A percentile compares a stretch with the other conserved stretches of the same genome.
These are phyloP conservation scores for Nyctalus aviator DNA, from an alignment of 2,797 vertebrate genomes.

Conservation along the genomic window DNA sequence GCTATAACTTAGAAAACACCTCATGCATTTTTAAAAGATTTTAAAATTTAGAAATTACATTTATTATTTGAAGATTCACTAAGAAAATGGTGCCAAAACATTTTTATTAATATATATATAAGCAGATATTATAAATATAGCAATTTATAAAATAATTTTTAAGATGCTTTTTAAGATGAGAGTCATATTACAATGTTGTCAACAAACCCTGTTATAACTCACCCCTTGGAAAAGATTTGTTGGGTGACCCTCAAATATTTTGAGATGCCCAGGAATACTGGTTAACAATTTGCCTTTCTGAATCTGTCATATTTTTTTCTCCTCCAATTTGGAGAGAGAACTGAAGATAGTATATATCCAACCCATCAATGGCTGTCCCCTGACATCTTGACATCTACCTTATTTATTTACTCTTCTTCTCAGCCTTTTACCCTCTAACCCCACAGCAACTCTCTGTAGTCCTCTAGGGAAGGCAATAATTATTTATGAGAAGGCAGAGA, in stretches of 20 bases:
- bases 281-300: neutral
- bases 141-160: neutral
- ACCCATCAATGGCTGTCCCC: neutral
- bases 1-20: neutral
- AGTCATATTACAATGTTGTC: neutral
- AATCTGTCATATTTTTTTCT: conserved; percentile 24
- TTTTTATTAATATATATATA: neutral
- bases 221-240: neutral
- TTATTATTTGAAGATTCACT: conserved; percentile 36
- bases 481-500: neutral
- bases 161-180: neutral
- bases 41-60: neutral
- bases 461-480: neutral
- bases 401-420: neutral
- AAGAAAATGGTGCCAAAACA: neutral
- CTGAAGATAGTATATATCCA: neutral
- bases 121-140: neutral
- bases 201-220: neutral
- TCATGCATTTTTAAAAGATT: neutral
- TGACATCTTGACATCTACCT: neutral
- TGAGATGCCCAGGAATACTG: neutral
- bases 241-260: neutral
- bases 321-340: neutral
- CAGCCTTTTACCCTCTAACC: neutral
- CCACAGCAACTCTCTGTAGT: neutral